phyloP scores from a whole-genome alignment of 2,797 vertebrate genomes.

The Lerista edwardsae region DNA sequence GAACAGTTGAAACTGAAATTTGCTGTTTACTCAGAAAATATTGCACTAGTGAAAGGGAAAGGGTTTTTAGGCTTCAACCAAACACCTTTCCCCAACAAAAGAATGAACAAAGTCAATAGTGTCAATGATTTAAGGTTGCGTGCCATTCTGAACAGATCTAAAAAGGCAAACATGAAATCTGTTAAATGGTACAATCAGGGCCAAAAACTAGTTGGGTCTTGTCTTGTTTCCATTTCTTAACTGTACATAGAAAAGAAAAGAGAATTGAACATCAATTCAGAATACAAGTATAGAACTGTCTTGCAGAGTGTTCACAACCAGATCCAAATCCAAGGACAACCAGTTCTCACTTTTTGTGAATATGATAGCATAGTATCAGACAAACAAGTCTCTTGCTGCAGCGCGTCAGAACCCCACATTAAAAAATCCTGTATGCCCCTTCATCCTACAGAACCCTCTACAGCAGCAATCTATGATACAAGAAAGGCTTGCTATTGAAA shows the following conservation, averaged over 20 bases:
- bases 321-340: neutral
- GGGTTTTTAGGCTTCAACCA: neutral
- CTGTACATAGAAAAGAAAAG: neutral
- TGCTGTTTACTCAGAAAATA: neutral
- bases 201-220: neutral
- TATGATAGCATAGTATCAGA: neutral
- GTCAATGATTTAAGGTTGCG: neutral
- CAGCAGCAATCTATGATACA: neutral
- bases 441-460: neutral
- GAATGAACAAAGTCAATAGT: neutral
- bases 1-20: neutral
- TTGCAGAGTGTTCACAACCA: neutral
- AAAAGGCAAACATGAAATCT: neutral
- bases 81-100: neutral
- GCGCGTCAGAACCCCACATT: constrained; percentile 6
- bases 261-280: neutral
- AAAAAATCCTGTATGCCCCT: neutral
- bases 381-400: neutral
- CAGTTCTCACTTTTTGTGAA: neutral
- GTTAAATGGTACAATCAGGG: neutral
- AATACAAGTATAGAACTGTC: neutral
- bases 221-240: constrained; percentile 10
- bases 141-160: neutral
- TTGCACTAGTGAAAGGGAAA: neutral
- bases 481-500: neutral